A percentile compares a stretch with the other conserved stretches of the same genome.
phyloP scores from a whole-genome alignment of 2,888 invertebrate genomes.

The Heterodera filipjevi region DNA sequence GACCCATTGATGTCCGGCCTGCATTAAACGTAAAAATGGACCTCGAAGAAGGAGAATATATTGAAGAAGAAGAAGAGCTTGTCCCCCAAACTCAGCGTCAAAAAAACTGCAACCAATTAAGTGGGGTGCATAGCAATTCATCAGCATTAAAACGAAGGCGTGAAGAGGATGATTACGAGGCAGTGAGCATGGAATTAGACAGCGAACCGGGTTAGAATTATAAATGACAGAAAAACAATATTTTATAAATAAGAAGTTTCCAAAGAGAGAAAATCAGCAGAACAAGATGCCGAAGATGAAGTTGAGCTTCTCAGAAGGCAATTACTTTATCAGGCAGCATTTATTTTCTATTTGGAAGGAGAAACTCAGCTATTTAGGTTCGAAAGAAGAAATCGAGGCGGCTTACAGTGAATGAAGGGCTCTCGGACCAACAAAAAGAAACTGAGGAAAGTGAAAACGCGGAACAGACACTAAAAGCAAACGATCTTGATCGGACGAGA shows the following conservation, averaged over 20 bases:
- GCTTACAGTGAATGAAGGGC: neutral
- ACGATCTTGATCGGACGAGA: neutral
- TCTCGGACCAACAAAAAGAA: neutral
- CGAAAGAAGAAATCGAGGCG: neutral
- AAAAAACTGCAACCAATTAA: neutral
- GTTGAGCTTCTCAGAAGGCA: constrained; percentile 5
- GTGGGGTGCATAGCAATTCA: neutral
- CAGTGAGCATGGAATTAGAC: constrained; percentile 8
- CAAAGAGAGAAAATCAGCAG: neutral
- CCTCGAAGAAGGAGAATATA: constrained; percentile 8
- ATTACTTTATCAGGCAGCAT: constrained; percentile 1
- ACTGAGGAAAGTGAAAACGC: neutral
- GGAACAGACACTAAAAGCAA: neutral
- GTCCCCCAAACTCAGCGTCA: neutral
- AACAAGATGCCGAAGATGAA: neutral
- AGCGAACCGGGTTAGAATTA: neutral
- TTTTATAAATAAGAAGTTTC: neutral
- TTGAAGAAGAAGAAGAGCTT: constrained; percentile 3
- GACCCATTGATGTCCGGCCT: too few species aligned
- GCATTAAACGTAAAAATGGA: neutral
- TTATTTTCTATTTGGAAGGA: too few species aligned
- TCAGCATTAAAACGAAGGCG: neutral
- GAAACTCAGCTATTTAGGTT: neutral
- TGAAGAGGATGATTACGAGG: constrained; percentile 7
- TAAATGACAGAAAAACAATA: too few species aligned